A percentile compares a stretch with the other conserved stretches of the same genome.
phyloP scores from a whole-genome alignment of 2,113 vertebrate genomes.

The Otocyon megalotis region DNA sequence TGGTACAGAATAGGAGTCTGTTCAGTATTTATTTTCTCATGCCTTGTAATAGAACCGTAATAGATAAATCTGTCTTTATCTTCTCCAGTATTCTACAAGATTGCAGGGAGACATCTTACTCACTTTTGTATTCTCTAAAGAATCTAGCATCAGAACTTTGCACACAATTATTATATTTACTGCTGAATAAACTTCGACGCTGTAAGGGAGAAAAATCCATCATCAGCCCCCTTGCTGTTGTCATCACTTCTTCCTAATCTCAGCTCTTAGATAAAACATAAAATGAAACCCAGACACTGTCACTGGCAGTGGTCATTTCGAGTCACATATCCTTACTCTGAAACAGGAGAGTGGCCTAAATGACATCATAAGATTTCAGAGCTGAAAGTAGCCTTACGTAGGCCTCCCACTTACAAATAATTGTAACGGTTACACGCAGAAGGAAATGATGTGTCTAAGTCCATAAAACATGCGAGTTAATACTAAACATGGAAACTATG shows the following conservation, averaged over 20 bases:
- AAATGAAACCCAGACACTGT: neutral
- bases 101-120: neutral
- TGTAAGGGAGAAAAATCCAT: neutral
- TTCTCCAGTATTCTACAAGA: neutral
- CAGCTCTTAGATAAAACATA: neutral
- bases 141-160: neutral
- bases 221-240: neutral
- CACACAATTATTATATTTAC: neutral
- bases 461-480: neutral
- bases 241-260: neutral
- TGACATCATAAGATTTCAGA: neutral
- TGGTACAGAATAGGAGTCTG: neutral
- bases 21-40: neutral
- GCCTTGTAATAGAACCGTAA: neutral
- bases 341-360: neutral
- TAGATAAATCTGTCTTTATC: neutral
- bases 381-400: neutral
- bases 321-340: neutral
- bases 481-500: neutral
- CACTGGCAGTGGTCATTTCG: neutral
- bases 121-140: neutral
- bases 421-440: neutral
- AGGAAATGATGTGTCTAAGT: neutral
- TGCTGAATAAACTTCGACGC: neutral
- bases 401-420: neutral